Base-by-base conservation (phyloP, 2,797 vertebrate genomes). In the Poecilia wingei region DNA sequence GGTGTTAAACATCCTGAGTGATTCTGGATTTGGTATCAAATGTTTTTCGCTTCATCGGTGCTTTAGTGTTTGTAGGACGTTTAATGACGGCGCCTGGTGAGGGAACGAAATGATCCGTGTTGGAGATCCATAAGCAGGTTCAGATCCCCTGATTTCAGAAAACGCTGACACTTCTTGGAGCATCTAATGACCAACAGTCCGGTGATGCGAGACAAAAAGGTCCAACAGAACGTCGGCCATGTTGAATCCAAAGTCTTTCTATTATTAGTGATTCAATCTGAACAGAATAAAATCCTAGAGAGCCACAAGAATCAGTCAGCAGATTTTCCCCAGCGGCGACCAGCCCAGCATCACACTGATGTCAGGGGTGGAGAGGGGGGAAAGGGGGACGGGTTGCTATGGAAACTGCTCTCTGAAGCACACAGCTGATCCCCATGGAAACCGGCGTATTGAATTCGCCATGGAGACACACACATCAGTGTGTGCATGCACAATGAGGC, bases 371-470 rank as follows among this genome's bases (percentile, higher is more conserved):
- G 71, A 13, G 25, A 16, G 1, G 51, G 78, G 88, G 82, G 81
- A 25, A 85, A 51, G 82, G 88, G 86, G 92, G 82, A 85, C 53
- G 61, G 45, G 93, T 95, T 95, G 82, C 91, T 85, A 95, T 94
- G 90, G 95, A 95, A 95, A 95, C 95, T 93, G 92, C 83, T 89
- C 91, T 91, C 86, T 94, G 92, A 94, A 91, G 88, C 90, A 81
- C 90, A 89, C 87, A 91, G 93, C 88, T 91, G 84, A 88, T 94
- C 92, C 88, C 94, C 91, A 94, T 94, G 92, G 94, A 93, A 95
- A 95, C 93, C 82, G 64, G 84, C 22, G 31, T 81, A 93, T 91
- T 94, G 92, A 90, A 90, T 93, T 94, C 94, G 82, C 86, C 85
- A 91, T 92, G 82, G 92, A 90, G 84, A 92, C 79, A 86, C 84